Conservation (phyloP, 2,888 invertebrate genomes). For the Steinernema hermaphroditum region DNA sequence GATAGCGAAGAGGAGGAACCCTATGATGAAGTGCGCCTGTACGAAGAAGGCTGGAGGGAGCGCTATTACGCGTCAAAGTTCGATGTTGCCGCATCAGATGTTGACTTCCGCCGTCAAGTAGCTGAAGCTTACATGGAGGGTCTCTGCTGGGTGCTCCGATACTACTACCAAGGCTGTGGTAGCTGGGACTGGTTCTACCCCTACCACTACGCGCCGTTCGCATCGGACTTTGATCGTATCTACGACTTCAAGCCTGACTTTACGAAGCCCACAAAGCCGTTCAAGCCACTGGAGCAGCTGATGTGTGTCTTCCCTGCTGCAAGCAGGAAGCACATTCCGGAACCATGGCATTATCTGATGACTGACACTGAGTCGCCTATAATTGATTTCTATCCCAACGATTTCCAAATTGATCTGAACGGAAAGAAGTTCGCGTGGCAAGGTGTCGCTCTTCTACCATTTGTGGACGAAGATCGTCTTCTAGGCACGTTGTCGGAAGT, state of each 20-base stretch:
- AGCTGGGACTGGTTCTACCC: constrained; percentile 99
- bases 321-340: constrained; percentile 82
- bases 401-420: constrained; percentile 86
- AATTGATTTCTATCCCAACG: constrained; percentile 96
- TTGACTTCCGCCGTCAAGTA: constrained; percentile 84
- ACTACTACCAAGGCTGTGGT: constrained; percentile 98
- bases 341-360: constrained; percentile 91
- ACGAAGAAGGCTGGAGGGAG: constrained; percentile 97
- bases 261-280: constrained; percentile 86
- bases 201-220: constrained; percentile 98
- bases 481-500: constrained; percentile 71
- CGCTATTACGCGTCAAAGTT: constrained; percentile 74
- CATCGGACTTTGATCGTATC: constrained; percentile 91
- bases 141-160: constrained; percentile 94
- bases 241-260: constrained; percentile 80
- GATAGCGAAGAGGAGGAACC: constrained; percentile 52
- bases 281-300: constrained; percentile 93
- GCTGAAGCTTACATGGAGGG: constrained; percentile 85
- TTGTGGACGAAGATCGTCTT: constrained; percentile 86
- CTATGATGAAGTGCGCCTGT: constrained; percentile 66
- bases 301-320: constrained; percentile 99
- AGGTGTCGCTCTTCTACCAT: constrained; percentile 94
- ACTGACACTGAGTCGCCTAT: constrained; percentile 86
- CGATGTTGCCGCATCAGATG: constrained; percentile 66
- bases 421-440: constrained; percentile 99